phyloP scores from a whole-genome alignment of 2,113 vertebrate species.

The Gavia stellata region DNA sequence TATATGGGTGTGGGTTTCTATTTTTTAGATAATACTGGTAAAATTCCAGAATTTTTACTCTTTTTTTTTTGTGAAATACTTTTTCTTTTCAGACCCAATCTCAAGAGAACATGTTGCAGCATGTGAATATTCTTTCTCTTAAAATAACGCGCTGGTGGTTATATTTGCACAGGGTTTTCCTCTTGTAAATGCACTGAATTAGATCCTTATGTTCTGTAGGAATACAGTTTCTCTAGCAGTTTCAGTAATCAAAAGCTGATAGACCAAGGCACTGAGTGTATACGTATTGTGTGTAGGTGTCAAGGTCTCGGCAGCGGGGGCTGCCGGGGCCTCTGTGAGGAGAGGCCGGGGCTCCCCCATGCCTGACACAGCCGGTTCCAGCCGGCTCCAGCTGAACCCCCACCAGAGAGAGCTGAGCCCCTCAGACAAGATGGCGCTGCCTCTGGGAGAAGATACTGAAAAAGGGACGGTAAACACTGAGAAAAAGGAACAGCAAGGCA shows the following conservation, averaged over 20 bases:
- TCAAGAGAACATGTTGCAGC: not conserved
- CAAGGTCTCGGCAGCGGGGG: fast-evolving
- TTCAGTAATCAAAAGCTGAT: not conserved
- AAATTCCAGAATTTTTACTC: not conserved
- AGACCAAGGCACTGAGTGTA: not conserved
- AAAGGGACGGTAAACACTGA: not conserved
- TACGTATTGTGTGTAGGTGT: not conserved
- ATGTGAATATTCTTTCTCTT: not conserved
- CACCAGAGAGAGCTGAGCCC: too few relatives aligned
- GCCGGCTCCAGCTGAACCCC: fast-evolving
- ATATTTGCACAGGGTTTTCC: not conserved
- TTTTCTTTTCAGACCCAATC: not conserved
- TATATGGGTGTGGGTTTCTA: not conserved
- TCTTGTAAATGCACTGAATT: not conserved
- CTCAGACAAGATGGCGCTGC: fast-evolving
- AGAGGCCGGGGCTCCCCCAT: fast-evolving
- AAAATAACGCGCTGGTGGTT: not conserved
- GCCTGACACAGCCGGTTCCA: fast-evolving
- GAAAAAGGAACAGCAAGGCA: not conserved
- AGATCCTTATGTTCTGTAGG: not conserved
- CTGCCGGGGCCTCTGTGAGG: too few relatives aligned
- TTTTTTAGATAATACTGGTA: not conserved
- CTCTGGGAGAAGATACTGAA: not conserved
- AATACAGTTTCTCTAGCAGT: not conserved
- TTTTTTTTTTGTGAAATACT: not conserved